Conservation (phyloP, 2,113 vertebrate genomes). For the Takifugu bimaculatus region DNA sequence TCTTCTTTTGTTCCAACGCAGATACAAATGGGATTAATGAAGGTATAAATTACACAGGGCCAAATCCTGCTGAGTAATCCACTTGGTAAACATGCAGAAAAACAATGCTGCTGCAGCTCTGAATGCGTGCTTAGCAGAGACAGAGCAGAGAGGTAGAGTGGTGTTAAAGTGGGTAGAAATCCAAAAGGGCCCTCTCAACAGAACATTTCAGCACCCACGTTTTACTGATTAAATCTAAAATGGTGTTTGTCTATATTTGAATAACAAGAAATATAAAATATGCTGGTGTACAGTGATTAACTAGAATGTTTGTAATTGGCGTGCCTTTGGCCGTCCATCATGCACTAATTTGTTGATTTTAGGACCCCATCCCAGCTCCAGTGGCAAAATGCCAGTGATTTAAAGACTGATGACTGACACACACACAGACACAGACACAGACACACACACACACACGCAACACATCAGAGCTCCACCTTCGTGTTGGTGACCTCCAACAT, state of each 20-base stretch:
- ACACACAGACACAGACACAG: slow-evolving; percentile 17
- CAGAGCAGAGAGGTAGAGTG: neutral
- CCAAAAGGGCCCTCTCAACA: neutral
- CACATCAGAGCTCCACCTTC: slow-evolving; percentile 16
- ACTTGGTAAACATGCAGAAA: slow-evolving; percentile 68
- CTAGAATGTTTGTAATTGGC: slow-evolving; percentile 55
- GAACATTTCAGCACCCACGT: too few species aligned
- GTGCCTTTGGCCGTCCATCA: slow-evolving; percentile 32
- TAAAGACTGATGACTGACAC: slow-evolving; percentile 59
- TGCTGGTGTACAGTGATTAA: neutral
- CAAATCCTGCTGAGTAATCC: slow-evolving; percentile 73
- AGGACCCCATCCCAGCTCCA: slow-evolving; percentile 53
- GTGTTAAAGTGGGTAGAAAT: neutral
- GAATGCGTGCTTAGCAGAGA: slow-evolving; percentile 25
- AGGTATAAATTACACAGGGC: slow-evolving; percentile 72
- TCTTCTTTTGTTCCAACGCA: slow-evolving; percentile 67
- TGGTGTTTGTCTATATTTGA: neutral
- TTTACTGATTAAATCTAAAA: too few species aligned
- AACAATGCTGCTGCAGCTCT: slow-evolving; percentile 50
- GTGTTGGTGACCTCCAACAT: slow-evolving; percentile 16
- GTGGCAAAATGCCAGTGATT: slow-evolving; percentile 61
- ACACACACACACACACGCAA: slow-evolving; percentile 13
- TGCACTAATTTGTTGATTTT: slow-evolving; percentile 70
- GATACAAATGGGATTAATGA: slow-evolving; percentile 74
- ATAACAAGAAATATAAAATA: slow-evolving; percentile 1